A percentile compares a stretch with the other conserved stretches of the same genome.
Evolutionary conservation across 2,888 invertebrate species (phyloP).

Genomic region (Pharmacophagus antenor): DNA sequence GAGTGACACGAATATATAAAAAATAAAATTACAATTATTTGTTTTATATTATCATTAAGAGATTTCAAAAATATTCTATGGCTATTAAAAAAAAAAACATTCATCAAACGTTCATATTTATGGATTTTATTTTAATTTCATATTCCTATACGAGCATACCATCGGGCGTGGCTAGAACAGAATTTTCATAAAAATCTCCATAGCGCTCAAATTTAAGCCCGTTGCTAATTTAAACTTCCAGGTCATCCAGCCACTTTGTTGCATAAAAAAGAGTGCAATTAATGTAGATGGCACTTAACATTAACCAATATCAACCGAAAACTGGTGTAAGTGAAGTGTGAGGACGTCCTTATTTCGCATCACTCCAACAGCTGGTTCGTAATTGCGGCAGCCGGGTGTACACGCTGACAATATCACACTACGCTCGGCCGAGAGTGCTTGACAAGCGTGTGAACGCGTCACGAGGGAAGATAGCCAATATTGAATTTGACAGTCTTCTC

Average conservation of each 20-base stretch:
- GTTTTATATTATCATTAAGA: too few relatives aligned
- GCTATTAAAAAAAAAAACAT: too few relatives aligned
- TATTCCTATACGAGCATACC: too few relatives aligned
- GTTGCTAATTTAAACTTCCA: too few relatives aligned
- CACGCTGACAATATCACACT: conserved; percentile 13
- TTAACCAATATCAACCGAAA: neutral
- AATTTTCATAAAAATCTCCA: too few relatives aligned
- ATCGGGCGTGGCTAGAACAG: too few relatives aligned
- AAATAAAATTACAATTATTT: too few relatives aligned
- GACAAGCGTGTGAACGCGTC: neutral
- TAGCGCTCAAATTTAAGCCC: too few relatives aligned
- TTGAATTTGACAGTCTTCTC: neutral
- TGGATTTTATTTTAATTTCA: too few relatives aligned
- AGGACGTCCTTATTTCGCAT: neutral
- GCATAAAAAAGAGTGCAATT: neutral
- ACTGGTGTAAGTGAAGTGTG: neutral
- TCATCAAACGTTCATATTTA: too few relatives aligned
- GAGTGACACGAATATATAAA: too few relatives aligned
- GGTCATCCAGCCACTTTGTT: neutral
- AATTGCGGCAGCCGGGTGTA: conserved; percentile 7
- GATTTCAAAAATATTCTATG: neutral
- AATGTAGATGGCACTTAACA: neutral
- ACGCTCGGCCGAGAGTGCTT: conserved; percentile 4
- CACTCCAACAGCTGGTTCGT: conserved; percentile 10
- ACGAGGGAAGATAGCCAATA: neutral